A percentile compares a stretch with the other conserved stretches of the same genome.
These are phyloP conservation scores for Omphaloscelis lunosa DNA, from an alignment of 2,888 invertebrate species.

Conservation along the genomic window DNA sequence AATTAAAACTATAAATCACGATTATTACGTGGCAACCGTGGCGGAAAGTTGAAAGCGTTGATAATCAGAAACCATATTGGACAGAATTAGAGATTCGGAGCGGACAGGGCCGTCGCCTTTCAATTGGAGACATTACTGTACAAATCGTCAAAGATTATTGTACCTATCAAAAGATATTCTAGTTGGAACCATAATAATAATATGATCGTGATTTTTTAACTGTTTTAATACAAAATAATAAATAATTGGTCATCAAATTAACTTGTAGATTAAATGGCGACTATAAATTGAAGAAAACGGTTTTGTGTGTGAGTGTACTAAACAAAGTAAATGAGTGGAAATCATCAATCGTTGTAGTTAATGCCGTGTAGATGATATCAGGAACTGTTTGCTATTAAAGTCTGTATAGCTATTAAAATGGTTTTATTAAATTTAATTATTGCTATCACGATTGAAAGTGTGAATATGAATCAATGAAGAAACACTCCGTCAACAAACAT, in stretches of 20 bases:
- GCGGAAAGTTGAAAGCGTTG: conserved; percentile 65
- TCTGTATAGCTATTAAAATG: not conserved
- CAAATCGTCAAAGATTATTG: not conserved
- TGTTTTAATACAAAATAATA: not conserved
- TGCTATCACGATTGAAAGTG: conserved; percentile 6
- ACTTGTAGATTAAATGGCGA: not conserved
- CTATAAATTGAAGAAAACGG: not conserved
- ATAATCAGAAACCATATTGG: conserved; percentile 61
- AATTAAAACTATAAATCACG: conserved; percentile 66
- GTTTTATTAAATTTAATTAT: not conserved
- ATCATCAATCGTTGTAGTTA: not conserved
- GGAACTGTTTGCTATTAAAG: not conserved
- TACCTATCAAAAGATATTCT: not conserved
- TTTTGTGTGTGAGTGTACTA: conserved; percentile 14
- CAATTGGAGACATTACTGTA: conserved; percentile 19
- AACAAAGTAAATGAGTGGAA: not conserved
- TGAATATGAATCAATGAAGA: not conserved
- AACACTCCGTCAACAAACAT: not conserved
- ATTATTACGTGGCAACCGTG: conserved; percentile 59
- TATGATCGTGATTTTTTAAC: not conserved
- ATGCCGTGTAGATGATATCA: not conserved
- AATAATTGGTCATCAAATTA: not conserved
- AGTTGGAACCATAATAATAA: not conserved
- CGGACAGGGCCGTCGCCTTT: conserved; percentile 14
- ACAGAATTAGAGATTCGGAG: conserved; percentile 49